These are phyloP conservation scores for Ophion slaviceki DNA, from an alignment of 2,888 invertebrate genomes.

Conservation along the genomic window DNA sequence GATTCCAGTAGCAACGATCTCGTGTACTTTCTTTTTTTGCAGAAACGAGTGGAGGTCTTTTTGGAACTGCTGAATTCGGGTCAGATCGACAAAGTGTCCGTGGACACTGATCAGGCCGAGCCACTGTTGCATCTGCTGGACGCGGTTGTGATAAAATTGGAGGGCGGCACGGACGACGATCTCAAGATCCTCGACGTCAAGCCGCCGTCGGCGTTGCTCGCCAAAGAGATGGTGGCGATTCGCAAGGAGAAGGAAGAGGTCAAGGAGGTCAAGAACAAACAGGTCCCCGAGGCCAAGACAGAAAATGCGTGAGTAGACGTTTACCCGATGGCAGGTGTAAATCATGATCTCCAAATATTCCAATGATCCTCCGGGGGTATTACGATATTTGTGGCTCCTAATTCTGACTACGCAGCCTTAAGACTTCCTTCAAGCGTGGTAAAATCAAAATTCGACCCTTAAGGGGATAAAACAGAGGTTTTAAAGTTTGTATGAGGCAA, in stretches of 20 bases:
- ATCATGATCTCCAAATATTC: neutral
- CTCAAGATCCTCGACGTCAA: slow-evolving; percentile 91
- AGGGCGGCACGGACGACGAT: slow-evolving; percentile 96
- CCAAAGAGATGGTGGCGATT: slow-evolving; percentile 71
- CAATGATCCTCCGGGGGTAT: no score
- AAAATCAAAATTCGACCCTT: no score
- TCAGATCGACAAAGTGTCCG: slow-evolving; percentile 90
- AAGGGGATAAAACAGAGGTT: no score
- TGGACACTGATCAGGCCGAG: slow-evolving; percentile 94
- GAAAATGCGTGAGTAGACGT: slow-evolving; percentile 71
- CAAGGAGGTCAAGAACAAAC: slow-evolving; percentile 54
- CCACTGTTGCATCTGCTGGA: slow-evolving; percentile 95
- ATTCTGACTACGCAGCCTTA: no score
- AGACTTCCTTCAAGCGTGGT: no score
- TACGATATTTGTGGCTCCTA: no score
- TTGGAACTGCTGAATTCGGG: slow-evolving; percentile 91
- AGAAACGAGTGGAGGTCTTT: slow-evolving; percentile 96
- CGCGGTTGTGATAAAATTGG: slow-evolving; percentile 97
- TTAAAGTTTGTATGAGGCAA: no score
- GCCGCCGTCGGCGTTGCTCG: slow-evolving; percentile 69
- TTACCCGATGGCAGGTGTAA: no score
- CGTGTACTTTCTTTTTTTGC: slow-evolving; percentile 64
- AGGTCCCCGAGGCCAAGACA: slow-evolving; percentile 73
- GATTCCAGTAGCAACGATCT: neutral
- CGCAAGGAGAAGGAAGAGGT: slow-evolving; percentile 74